These are phyloP conservation scores for Drosophila melanica DNA, from an alignment of 1,140 invertebrate genomes.

Conservation along the genomic window DNA sequence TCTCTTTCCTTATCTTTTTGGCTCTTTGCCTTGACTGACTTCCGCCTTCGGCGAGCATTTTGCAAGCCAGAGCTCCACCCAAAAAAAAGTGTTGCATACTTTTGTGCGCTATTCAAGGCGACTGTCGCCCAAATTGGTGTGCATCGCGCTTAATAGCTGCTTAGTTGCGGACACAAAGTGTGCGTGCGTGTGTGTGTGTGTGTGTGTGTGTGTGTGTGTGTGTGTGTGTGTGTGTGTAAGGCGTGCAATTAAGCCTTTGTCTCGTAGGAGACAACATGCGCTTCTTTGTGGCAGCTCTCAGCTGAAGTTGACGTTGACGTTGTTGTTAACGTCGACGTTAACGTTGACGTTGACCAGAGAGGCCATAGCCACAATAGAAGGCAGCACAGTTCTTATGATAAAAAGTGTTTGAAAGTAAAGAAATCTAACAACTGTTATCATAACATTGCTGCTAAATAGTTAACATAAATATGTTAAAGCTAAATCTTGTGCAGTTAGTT, in stretches of 20 bases:
- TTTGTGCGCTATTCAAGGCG: slow-evolving; percentile 60
- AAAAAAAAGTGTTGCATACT: slow-evolving; percentile 53
- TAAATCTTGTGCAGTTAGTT: too few relatives aligned
- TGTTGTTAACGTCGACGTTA: slow-evolving; percentile 32
- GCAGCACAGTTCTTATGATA: neutral
- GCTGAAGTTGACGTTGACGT: slow-evolving; percentile 41
- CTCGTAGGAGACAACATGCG: slow-evolving; percentile 36
- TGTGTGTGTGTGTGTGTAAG: slow-evolving; percentile 36
- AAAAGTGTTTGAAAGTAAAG: neutral
- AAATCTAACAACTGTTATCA: too few relatives aligned
- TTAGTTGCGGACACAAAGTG: slow-evolving; percentile 50
- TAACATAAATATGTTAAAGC: too few relatives aligned
- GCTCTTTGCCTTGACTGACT: slow-evolving; percentile 62
- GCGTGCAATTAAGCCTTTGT: slow-evolving; percentile 71
- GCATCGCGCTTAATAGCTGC: slow-evolving; percentile 67
- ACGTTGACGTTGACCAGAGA: slow-evolving; percentile 50
- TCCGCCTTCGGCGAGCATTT: slow-evolving; percentile 48
- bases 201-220: too few relatives aligned
- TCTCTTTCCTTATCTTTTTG: neutral
- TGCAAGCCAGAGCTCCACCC: neutral
- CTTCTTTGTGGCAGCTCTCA: slow-evolving; percentile 30
- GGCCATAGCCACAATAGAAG: slow-evolving; percentile 21
- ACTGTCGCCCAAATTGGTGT: slow-evolving; percentile 68
- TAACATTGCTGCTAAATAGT: too few relatives aligned
- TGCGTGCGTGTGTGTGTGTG: too few relatives aligned